These are phyloP conservation scores for Callosobruchus maculatus DNA, from an alignment of 2,888 invertebrate species.

Conservation along the genomic window DNA sequence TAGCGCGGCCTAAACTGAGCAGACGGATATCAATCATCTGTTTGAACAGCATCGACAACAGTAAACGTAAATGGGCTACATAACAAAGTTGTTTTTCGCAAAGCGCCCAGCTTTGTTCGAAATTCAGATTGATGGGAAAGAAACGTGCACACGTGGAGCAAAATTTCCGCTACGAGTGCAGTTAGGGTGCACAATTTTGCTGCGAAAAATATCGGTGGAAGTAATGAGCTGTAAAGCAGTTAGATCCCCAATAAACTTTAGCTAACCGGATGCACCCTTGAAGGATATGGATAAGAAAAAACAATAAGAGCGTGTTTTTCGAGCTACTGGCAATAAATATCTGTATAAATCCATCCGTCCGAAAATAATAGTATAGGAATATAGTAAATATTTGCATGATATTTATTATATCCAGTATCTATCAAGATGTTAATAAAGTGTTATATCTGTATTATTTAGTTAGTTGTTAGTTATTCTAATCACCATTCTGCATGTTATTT, in stretches of 20 bases:
- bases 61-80: not conserved
- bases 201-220: not conserved
- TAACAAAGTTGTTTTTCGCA: not conserved
- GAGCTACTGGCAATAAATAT: too few species aligned
- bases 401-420: too few species aligned
- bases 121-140: not conserved
- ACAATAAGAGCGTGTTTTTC: too few species aligned
- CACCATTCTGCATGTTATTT: too few species aligned
- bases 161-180: not conserved
- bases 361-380: too few species aligned
- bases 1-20: not conserved
- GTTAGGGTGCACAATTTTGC: not conserved
- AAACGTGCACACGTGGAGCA: not conserved
- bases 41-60: not conserved
- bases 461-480: too few species aligned
- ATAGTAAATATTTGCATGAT: too few species aligned
- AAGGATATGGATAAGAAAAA: too few species aligned
- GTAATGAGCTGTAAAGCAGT: not conserved
- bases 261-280: not conserved
- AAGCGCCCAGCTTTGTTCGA: not conserved
- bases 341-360: too few species aligned
- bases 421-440: too few species aligned
- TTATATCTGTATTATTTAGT: too few species aligned
- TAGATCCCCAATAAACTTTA: not conserved
- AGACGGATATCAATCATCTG: not conserved